A percentile compares a stretch with the other conserved stretches of the same genome.
Conservation (phyloP, 2,797 vertebrate genomes). For the Tadarida brasiliensis region DNA sequence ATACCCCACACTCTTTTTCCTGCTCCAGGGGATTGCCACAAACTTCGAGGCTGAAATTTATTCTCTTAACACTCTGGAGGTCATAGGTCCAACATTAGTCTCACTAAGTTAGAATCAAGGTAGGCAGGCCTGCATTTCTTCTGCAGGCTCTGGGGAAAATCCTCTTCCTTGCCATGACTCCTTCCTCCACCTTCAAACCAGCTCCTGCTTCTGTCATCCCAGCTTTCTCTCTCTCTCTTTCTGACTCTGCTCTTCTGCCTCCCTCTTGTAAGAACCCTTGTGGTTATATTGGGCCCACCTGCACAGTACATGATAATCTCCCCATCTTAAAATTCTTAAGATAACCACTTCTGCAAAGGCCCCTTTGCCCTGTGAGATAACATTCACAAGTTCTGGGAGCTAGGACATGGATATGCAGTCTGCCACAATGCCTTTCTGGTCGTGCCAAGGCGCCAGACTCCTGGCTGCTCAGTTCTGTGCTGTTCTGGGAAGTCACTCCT, state of each 20-base stretch:
- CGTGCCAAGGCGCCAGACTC: neutral
- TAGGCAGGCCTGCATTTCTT: neutral
- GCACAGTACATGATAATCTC: neutral
- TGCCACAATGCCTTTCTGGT: neutral
- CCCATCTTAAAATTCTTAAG: neutral
- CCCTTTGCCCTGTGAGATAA: neutral
- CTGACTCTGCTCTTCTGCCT: neutral
- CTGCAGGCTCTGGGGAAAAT: neutral
- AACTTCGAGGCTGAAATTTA: neutral
- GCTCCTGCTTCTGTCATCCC: neutral
- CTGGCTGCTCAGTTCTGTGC: neutral
- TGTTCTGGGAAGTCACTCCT: neutral
- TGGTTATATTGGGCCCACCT: neutral
- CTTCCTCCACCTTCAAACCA: neutral
- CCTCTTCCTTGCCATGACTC: neutral
- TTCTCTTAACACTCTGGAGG: neutral
- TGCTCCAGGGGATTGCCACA: neutral
- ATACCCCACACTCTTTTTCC: neutral
- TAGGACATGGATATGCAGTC: neutral
- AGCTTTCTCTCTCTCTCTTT: neutral
- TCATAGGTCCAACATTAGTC: neutral
- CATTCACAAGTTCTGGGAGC: neutral
- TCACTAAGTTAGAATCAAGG: neutral
- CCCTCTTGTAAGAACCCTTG: neutral
- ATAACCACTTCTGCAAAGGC: neutral